These are phyloP conservation scores for Saxidomus purpurata DNA, from an alignment of 1,140 invertebrate genomes.

Conservation along the genomic window DNA sequence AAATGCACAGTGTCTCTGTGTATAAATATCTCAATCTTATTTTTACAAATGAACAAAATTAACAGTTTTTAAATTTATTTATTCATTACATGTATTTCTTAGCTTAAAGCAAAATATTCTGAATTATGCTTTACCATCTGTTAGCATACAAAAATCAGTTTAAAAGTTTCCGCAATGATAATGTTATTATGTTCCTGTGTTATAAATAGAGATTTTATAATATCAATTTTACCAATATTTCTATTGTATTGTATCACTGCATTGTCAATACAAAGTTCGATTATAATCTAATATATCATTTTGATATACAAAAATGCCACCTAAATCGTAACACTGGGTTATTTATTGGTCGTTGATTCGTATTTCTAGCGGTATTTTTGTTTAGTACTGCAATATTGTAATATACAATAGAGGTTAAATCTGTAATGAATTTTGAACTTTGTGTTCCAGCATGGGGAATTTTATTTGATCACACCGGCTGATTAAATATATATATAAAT, in stretches of 20 bases:
- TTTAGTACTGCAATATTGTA: not conserved
- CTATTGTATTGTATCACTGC: not conserved
- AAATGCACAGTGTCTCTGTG: too few species aligned
- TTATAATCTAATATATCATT: not conserved
- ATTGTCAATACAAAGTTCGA: not conserved
- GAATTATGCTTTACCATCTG: too few species aligned
- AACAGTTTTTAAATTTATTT: too few species aligned
- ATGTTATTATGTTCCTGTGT: too few species aligned
- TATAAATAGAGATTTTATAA: too few species aligned
- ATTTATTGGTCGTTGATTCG: not conserved
- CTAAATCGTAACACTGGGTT: not conserved
- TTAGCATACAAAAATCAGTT: too few species aligned
- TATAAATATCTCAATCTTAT: too few species aligned
- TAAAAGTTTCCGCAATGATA: too few species aligned
- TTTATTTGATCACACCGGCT: not conserved
- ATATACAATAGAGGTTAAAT: not conserved
- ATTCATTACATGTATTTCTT: too few species aligned
- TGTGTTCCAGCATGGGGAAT: not conserved
- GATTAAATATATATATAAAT: not conserved
- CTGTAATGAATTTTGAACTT: not conserved
- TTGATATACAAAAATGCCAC: not conserved
- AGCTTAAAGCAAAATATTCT: too few species aligned
- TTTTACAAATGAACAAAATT: too few species aligned
- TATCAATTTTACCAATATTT: not conserved
- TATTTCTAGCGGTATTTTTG: conserved; percentile 8